Conservation (phyloP, 2,888 invertebrate genomes). For the Plutella xylostella region DNA sequence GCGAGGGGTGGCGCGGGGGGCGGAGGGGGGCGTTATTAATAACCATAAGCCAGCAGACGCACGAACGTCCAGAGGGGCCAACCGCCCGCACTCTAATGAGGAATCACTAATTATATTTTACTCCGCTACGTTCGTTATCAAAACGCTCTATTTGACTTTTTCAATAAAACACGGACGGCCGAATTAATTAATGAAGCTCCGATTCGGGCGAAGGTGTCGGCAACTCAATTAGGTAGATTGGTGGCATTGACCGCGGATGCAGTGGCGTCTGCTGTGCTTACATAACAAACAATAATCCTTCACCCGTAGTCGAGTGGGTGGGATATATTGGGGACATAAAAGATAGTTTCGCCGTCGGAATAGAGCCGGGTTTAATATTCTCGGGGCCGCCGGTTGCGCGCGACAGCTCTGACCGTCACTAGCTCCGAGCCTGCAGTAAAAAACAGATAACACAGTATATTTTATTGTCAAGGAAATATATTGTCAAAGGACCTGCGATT, state of each 20-base stretch:
- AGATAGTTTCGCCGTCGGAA: slow-evolving; percentile 34
- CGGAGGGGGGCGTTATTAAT: slow-evolving; percentile 60
- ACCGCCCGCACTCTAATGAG: slow-evolving; percentile 61
- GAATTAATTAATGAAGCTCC: background rate
- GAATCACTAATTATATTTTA: slow-evolving; percentile 71
- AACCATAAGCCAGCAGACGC: slow-evolving; percentile 70
- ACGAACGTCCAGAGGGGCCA: slow-evolving; percentile 70
- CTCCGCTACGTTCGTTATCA: slow-evolving; percentile 23
- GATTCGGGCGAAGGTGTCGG: slow-evolving; percentile 1
- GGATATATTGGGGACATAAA: slow-evolving; percentile 27
- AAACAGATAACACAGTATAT: slow-evolving; percentile 45
- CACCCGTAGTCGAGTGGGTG: slow-evolving; percentile 3
- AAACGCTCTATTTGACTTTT: background rate
- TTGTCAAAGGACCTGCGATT: slow-evolving; percentile 57
- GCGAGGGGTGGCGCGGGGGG: slow-evolving; percentile 39
- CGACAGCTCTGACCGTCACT: slow-evolving; percentile 57
- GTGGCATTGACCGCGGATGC: background rate
- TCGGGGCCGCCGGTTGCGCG: slow-evolving; percentile 47
- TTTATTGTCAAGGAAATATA: slow-evolving; percentile 64
- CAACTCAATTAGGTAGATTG: slow-evolving; percentile 1
- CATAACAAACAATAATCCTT: slow-evolving; percentile 5
- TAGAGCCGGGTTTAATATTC: slow-evolving; percentile 57
- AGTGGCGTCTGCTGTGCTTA: background rate
- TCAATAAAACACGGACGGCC: slow-evolving; percentile 1
- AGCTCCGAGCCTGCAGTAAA: slow-evolving; percentile 44